These are phyloP conservation scores for Myoxocephalus aenaeus DNA, from an alignment of 2,797 vertebrate species.

Conservation along the genomic window DNA sequence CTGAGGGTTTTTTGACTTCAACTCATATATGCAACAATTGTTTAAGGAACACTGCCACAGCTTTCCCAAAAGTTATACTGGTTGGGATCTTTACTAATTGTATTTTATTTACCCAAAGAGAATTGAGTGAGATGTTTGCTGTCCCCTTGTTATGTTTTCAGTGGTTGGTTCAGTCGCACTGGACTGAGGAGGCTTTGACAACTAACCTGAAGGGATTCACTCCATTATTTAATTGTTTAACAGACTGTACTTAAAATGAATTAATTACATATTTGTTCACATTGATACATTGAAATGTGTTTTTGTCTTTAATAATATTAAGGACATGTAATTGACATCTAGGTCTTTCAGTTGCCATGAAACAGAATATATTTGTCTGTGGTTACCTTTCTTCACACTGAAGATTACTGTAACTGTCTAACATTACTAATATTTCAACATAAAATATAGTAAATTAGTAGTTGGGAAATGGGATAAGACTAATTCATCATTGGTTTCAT, in stretches of 20 bases:
- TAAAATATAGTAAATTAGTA: slow-evolving; percentile 21
- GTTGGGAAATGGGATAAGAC: slow-evolving; percentile 16
- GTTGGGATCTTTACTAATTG: slow-evolving; percentile 21
- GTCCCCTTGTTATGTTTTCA: slow-evolving; percentile 12
- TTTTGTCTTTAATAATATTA: slow-evolving; percentile 19
- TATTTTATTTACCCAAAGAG: slow-evolving; percentile 61
- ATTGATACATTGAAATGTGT: slow-evolving; percentile 9
- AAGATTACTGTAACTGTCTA: slow-evolving; percentile 51
- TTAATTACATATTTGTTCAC: not conserved
- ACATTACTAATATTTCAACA: slow-evolving; percentile 46
- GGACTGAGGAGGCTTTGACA: slow-evolving; percentile 15
- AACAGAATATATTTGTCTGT: slow-evolving; percentile 42
- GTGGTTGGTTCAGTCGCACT: slow-evolving; percentile 15
- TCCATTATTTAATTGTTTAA: slow-evolving; percentile 33
- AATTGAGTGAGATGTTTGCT: slow-evolving; percentile 14
- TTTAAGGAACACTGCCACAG: slow-evolving; percentile 58
- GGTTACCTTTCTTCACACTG: slow-evolving; percentile 64
- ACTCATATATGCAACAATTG: slow-evolving; percentile 58
- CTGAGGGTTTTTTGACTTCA: slow-evolving; percentile 11
- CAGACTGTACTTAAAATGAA: slow-evolving; percentile 15
- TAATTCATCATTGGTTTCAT: slow-evolving; percentile 24
- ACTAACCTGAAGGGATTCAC: slow-evolving; percentile 29
- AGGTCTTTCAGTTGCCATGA: slow-evolving; percentile 24
- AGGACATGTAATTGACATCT: slow-evolving; percentile 4
- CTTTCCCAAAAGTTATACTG: slow-evolving; percentile 32